Evolutionary conservation across 2,797 vertebrate species (phyloP).

Genomic region (Lepidocolaptes lacrymiger): DNA sequence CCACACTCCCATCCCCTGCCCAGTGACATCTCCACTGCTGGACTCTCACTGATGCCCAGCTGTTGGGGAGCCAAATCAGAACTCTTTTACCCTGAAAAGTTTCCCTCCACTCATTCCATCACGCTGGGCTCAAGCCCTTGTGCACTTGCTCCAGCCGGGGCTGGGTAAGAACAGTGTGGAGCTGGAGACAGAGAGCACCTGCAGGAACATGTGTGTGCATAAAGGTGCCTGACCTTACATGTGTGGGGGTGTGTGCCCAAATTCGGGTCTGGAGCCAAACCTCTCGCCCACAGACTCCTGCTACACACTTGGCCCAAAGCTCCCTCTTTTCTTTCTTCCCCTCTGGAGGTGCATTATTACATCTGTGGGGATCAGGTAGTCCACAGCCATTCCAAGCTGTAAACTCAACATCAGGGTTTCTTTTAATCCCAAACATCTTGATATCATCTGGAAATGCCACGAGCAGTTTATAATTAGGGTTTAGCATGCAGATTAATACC

Average conservation of each 20-base stretch:
- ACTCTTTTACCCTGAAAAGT: background rate
- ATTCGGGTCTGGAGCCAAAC: background rate
- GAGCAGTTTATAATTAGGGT: conserved; percentile 76
- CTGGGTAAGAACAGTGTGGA: background rate
- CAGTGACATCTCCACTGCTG: background rate
- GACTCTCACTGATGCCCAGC: background rate
- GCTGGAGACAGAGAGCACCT: background rate
- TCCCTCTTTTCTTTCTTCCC: background rate
- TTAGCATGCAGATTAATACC: conserved; percentile 69
- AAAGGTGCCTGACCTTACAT: background rate
- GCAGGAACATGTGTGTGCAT: background rate
- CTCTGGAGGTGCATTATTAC: background rate
- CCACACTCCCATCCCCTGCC: background rate
- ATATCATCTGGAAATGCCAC: conserved; percentile 75
- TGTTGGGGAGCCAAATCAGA: background rate
- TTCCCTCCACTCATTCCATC: background rate
- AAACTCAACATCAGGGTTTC: conserved; percentile 66
- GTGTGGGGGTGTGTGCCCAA: background rate
- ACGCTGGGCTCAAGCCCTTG: background rate
- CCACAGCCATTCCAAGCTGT: conserved; percentile 68
- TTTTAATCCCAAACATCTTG: conserved; percentile 82
- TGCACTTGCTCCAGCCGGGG: background rate
- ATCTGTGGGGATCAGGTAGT: conserved; percentile 36
- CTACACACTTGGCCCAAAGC: background rate
- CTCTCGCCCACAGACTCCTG: background rate